Evolutionary conservation across 2,888 invertebrate species (phyloP).

Genomic region (Rutpela maculata): DNA sequence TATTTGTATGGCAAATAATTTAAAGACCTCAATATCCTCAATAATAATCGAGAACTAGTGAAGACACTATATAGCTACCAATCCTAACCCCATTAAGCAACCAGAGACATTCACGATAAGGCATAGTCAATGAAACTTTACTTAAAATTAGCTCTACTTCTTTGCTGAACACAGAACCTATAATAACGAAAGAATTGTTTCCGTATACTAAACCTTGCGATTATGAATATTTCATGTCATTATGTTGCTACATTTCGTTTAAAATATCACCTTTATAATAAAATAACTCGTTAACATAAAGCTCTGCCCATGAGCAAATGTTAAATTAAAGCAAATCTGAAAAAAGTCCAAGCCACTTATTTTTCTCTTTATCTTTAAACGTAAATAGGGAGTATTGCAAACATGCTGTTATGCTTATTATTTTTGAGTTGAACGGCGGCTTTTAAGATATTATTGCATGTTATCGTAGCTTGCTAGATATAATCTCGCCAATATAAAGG

Average conservation of each 20-base stretch:
- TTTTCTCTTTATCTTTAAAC: slow-evolving; percentile 24
- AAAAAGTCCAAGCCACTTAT: background rate
- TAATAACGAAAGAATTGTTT: no score
- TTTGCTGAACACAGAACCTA: no score
- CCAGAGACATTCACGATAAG: no score
- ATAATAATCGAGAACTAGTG: no score
- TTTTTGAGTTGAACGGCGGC: slow-evolving; percentile 38
- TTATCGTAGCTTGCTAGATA: slow-evolving; percentile 38
- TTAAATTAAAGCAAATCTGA: background rate
- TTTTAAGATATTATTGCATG: slow-evolving; percentile 42
- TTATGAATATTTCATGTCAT: background rate
- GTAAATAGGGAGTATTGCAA: slow-evolving; percentile 38
- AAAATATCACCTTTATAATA: background rate
- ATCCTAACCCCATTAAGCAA: no score
- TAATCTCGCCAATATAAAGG: slow-evolving; percentile 32
- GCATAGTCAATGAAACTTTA: no score
- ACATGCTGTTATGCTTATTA: slow-evolving; percentile 38
- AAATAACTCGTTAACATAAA: slow-evolving; percentile 1
- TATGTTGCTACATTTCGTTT: background rate
- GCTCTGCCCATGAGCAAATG: background rate
- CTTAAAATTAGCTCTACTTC: no score
- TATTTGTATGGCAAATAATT: no score
- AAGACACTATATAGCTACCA: no score
- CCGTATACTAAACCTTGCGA: background rate
- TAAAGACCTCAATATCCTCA: no score